A percentile compares a stretch with the other conserved stretches of the same genome.
Evolutionary conservation across 2,888 invertebrate genomes (phyloP).

Genomic region (Amorpha juglandis): DNA sequence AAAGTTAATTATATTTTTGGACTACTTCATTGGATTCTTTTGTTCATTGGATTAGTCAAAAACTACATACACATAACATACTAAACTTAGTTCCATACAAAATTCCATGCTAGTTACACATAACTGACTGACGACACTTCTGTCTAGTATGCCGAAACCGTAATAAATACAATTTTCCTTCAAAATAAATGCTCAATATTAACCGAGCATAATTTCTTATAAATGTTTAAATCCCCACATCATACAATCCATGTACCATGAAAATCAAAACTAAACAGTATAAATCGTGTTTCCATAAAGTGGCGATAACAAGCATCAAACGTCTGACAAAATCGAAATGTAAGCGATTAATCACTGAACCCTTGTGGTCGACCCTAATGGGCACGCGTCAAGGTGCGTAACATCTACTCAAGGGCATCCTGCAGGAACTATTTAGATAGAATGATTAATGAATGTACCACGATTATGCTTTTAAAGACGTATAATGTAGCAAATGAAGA

Average conservation of each 20-base stretch:
- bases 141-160: no score
- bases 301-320: conserved; percentile 24
- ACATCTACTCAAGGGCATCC: conserved; percentile 10
- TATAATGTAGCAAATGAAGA: not conserved
- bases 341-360: conserved; percentile 22
- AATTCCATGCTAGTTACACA: no score
- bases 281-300: conserved; percentile 16
- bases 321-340: conserved; percentile 27
- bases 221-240: not conserved
- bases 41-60: no score
- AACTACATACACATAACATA: no score
- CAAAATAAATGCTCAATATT: no score
- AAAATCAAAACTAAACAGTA: not conserved
- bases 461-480: not conserved
- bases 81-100: no score
- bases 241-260: not conserved
- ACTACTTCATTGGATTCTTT: no score
- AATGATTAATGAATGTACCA: not conserved
- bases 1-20: no score
- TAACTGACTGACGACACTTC: no score
- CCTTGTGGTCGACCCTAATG: conserved; percentile 12
- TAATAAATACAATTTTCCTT: no score
- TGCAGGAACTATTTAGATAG: not conserved
- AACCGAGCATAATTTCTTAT: no score
- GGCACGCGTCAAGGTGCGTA: conserved; percentile 21